Percentiles rank a stretch among this genome's conserved stretches.
These are phyloP conservation scores for Betta splendens DNA, from an alignment of 2,797 vertebrate species.

Conservation along the genomic window DNA sequence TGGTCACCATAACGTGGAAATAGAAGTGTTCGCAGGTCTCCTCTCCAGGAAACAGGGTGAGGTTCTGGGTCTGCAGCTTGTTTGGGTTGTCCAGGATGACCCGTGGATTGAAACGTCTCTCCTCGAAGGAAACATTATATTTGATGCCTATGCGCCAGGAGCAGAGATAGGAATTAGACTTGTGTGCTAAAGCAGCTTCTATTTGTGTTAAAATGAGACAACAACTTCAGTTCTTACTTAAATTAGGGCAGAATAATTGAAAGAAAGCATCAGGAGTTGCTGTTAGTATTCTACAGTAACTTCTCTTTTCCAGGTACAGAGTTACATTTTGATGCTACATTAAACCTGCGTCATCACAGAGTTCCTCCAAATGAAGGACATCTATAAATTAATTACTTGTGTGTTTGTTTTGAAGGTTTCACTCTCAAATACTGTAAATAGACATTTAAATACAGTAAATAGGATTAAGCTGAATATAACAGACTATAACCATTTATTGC, in stretches of 20 bases:
- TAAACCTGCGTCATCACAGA: not conserved
- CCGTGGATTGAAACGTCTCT: constrained; percentile 90
- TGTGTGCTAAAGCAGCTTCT: not conserved
- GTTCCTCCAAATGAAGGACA: not conserved
- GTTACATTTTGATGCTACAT: not conserved
- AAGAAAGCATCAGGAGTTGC: constrained; percentile 7
- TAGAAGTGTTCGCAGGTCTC: constrained; percentile 86
- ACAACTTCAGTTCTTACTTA: constrained; percentile 12
- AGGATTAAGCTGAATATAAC: constrained; percentile 12
- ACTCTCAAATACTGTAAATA: constrained; percentile 15
- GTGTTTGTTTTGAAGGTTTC: constrained; percentile 1
- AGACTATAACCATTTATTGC: constrained; percentile 27
- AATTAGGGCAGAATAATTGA: constrained; percentile 6
- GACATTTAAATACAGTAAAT: constrained; percentile 30
- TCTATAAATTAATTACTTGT: not conserved
- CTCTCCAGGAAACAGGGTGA: constrained; percentile 77
- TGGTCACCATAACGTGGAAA: constrained; percentile 94
- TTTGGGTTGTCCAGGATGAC: constrained; percentile 89
- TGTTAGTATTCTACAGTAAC: no score
- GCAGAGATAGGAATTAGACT: constrained; percentile 1
- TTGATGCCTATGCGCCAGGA: constrained; percentile 68
- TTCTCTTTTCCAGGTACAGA: not conserved
- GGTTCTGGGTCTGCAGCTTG: constrained; percentile 76
- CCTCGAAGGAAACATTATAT: constrained; percentile 88
- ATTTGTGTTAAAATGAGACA: not conserved